Evolutionary conservation across 2,113 vertebrate genomes (phyloP).

Genomic region (Stercorarius parasiticus): DNA sequence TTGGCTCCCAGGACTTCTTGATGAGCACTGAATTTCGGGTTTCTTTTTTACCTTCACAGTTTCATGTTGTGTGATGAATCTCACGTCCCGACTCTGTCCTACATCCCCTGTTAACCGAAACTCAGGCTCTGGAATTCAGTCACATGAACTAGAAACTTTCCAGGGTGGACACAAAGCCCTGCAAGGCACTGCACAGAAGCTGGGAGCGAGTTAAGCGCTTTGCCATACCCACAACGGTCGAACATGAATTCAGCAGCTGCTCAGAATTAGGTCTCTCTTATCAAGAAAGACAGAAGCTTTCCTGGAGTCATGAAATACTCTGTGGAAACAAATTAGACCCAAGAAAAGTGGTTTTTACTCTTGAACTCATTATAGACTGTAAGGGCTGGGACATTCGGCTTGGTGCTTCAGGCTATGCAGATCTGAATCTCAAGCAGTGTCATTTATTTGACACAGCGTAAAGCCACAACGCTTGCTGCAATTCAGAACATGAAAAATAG

Average conservation of each 20-base stretch:
- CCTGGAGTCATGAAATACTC: neutral
- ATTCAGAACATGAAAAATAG: conserved; percentile 18
- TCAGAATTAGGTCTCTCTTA: neutral
- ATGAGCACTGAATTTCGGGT: neutral
- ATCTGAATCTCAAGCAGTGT: neutral
- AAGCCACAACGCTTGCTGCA: neutral
- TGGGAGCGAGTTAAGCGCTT: neutral
- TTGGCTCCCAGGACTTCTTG: neutral
- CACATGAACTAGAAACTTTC: neutral
- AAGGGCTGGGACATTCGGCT: neutral
- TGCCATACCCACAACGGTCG: neutral
- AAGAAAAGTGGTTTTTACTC: neutral
- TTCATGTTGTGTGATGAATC: neutral
- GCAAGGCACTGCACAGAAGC: neutral
- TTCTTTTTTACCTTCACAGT: neutral
- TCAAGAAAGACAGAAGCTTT: neutral
- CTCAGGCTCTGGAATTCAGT: neutral
- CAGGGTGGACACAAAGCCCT: neutral
- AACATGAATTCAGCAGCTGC: neutral
- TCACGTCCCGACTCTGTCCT: rapidly evolving
- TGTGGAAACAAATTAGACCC: neutral
- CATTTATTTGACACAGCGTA: neutral
- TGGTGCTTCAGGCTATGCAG: neutral
- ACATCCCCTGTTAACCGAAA: neutral
- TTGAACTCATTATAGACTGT: neutral